Percentiles rank a stretch among this genome's conserved stretches.
Conservation (phyloP, 2,888 invertebrate species). For the Brachylomia viminalis region DNA sequence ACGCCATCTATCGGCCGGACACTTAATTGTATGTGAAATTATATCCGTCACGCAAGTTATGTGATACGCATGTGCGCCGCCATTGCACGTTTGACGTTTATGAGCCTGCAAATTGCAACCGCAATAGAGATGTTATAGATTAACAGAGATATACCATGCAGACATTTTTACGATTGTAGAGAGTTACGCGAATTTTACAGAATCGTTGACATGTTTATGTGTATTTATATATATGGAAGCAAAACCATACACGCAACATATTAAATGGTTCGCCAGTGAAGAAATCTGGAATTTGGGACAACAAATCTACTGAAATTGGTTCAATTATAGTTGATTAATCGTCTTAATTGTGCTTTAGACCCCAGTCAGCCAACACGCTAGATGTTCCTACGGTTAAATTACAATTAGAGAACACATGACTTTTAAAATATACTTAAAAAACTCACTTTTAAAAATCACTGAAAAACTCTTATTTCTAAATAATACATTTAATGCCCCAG, state of each 20-base stretch:
- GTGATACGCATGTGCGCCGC: constrained; percentile 37
- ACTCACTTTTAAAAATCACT: no score
- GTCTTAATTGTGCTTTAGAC: no score
- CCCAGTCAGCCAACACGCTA: no score
- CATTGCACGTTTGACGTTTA: constrained; percentile 44
- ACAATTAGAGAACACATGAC: no score
- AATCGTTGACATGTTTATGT: constrained; percentile 6
- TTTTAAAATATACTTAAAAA: not conserved
- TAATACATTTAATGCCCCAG: no score
- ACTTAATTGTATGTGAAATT: constrained; percentile 40
- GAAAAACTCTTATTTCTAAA: no score
- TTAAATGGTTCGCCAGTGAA: not conserved
- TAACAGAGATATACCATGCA: constrained; percentile 1
- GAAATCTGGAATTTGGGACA: not conserved
- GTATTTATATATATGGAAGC: not conserved
- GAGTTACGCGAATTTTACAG: constrained; percentile 9
- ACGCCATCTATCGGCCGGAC: constrained; percentile 31
- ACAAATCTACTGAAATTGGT: not conserved
- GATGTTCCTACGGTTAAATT: no score
- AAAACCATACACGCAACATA: constrained; percentile 8
- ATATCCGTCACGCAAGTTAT: constrained; percentile 37
- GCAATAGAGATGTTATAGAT: constrained; percentile 27
- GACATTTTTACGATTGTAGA: constrained; percentile 19
- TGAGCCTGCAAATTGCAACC: constrained; percentile 27
- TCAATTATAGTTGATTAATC: not conserved